Base-by-base conservation (phyloP, 1,140 invertebrate species). In the Heliconius hermathena region DNA sequence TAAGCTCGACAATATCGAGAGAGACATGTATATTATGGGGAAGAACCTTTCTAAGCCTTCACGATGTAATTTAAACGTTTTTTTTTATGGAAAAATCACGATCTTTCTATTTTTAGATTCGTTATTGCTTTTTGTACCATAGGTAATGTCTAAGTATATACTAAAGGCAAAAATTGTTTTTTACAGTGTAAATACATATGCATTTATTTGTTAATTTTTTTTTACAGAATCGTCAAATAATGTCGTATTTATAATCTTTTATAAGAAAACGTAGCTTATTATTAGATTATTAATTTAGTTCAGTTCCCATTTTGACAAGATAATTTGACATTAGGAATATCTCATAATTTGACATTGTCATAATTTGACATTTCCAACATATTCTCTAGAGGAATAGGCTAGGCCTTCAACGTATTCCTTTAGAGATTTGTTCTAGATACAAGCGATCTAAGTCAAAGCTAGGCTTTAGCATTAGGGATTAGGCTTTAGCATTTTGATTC, bases 1-100 rank as follows among this genome's bases (percentile, higher is more conserved):
- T 80, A 81, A 83, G 78, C 81, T 73, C 78, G 82, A 84, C 82
- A 80, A 80, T 84, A 75, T 75, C 54, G 71, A 81, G 52, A 52
- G 76, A 74, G 60, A 76, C 71, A 33, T 74, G 79, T 83, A 82
- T 85, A 0, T 33, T 33, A 85, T 79, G 49, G 77, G 20, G 20
- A 66, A 29, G 20, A 33, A 49, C 73, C 57, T 46, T 66, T 66
- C 13, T 66, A 66, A 66, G 60, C 60, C 60, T 66, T 29, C 13
- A 66, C 60, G 60, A 29, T 11, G 60, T 66, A 29, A 66, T 66
- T 66, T 66, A 66, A 66, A 29, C 60, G 26, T 66, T 66, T 29
- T 66, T 13, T 66, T 66, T 1, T 29, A 66, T 29, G n/a, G 22
- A 29, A 29, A 29, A 29, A 66, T 66, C 60, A 29, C 29, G 26